phyloP scores from a whole-genome alignment of 2,888 invertebrate genomes.

The Chrysolina americana region DNA sequence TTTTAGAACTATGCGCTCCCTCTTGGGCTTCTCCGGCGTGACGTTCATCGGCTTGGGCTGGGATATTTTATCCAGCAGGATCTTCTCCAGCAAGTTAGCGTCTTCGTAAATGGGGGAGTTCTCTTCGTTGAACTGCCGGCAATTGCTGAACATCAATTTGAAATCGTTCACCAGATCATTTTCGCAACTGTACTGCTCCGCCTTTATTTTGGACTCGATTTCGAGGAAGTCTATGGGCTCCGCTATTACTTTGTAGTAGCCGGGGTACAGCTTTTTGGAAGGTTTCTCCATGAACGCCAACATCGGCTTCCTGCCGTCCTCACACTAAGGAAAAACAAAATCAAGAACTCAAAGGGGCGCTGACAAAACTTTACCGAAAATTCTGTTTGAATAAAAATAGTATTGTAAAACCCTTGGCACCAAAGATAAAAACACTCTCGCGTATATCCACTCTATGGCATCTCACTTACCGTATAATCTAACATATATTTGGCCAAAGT shows the following conservation, averaged over 20 bases:
- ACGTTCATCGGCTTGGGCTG: constrained; percentile 72
- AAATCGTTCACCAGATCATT: constrained; percentile 91
- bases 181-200: constrained; percentile 84
- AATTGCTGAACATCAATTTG: constrained; percentile 97
- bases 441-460: not conserved
- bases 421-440: no score
- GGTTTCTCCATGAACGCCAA: constrained; percentile 97
- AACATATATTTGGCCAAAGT: constrained; percentile 83
- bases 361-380: no score
- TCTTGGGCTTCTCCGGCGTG: constrained; percentile 69
- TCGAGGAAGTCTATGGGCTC: constrained; percentile 96
- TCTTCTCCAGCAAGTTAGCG: constrained; percentile 89
- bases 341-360: no score
- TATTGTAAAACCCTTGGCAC: no score
- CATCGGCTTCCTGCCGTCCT: constrained; percentile 88
- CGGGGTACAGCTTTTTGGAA: constrained; percentile 93
- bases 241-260: constrained; percentile 94
- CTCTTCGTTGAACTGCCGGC: constrained; percentile 97
- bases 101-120: constrained; percentile 96
- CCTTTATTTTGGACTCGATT: constrained; percentile 92
- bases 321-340: constrained; percentile 71
- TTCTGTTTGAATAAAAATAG: no score
- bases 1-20: constrained; percentile 67
- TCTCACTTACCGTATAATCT: constrained; percentile 75
- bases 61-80: constrained; percentile 86